Evolutionary conservation across 2,113 vertebrate species (phyloP), one percentile per base, ranked within the genome.

Genomic region (Cyanistes caeruleus): DNA sequence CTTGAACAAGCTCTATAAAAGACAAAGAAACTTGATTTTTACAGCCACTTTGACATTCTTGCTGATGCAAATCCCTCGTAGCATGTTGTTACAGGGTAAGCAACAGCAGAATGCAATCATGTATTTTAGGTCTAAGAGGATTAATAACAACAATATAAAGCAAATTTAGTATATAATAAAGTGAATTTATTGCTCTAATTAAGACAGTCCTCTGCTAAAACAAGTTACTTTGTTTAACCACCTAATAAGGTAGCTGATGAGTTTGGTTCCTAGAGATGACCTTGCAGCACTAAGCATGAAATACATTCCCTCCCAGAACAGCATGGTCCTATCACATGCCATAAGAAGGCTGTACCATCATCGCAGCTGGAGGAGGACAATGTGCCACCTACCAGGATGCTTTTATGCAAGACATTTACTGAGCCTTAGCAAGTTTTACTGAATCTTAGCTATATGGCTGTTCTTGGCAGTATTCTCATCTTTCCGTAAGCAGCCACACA

Each of bases 11-110:
- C 12, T 82, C 65, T 41, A 15, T 0, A 51, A 16, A 93, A 93
- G 33, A 84, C 48, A 74, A 59, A 83, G 51, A 67, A 89, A 89
- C 27, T 64, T 60, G 16, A 19, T 87, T 89, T 86, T 43, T 89
- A 70, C 30, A 41, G 28, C 43, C 27, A 52, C 55, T 93, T 62
- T 43, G 52, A 76, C 39, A 69, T 59, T 91, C 75, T 41, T 81
- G 59, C 23, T 55, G 13, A 95, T 80, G 17, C 43, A 95, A 96
- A 96, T 88, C 59, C 55, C 35, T 80, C 67, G 79, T 59, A 85
- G 35, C 12, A 20, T 24, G 41, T 46, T 84, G 89, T 43, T 68
- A 63, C 35, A 93, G 31, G 46, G 37, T 49, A 84, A 70, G 51
- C 64, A 96, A 86, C 24, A 84, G 39, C 3, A 88, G 19, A 94